These are phyloP conservation scores for Formicarius rufipectus DNA, from an alignment of 2,113 vertebrate genomes.

Conservation along the genomic window DNA sequence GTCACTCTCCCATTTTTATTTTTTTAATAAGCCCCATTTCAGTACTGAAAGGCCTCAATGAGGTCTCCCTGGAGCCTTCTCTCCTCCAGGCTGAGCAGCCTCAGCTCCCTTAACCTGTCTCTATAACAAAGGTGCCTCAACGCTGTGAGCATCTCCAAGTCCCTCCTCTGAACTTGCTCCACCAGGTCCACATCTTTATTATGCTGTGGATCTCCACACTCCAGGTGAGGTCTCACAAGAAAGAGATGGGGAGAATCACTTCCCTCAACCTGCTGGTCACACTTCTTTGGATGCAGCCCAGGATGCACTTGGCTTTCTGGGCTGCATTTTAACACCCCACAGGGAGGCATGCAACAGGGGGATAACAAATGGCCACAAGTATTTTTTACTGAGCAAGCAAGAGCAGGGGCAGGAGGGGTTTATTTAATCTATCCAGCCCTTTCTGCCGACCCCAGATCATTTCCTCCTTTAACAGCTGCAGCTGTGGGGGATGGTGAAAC, in stretches of 20 bases:
- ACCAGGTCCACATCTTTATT: not conserved
- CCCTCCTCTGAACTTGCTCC: not conserved
- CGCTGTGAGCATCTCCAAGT: not conserved
- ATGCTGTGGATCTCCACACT: not conserved
- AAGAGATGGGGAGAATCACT: not conserved
- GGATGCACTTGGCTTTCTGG: not conserved
- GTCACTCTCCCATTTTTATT: not conserved
- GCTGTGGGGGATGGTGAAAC: not conserved
- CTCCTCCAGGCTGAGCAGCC: not conserved
- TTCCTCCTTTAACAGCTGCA: slow-evolving; percentile 48
- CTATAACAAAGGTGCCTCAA: not conserved
- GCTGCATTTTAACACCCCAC: rapidly evolving
- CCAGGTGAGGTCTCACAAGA: not conserved
- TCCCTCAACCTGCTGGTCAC: not conserved
- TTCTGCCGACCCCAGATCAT: not conserved
- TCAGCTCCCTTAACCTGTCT: not conserved
- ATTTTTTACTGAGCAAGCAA: not conserved
- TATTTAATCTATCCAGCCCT: not conserved
- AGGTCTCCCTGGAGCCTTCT: not conserved
- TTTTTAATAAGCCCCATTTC: not conserved
- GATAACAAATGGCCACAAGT: slow-evolving; percentile 35
- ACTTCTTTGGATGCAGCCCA: not conserved
- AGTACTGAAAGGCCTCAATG: not conserved
- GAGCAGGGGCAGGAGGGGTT: not conserved
- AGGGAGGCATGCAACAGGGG: not conserved